These are phyloP conservation scores for Crotalus horridus DNA, from an alignment of 2,113 vertebrate species.

Conservation along the genomic window DNA sequence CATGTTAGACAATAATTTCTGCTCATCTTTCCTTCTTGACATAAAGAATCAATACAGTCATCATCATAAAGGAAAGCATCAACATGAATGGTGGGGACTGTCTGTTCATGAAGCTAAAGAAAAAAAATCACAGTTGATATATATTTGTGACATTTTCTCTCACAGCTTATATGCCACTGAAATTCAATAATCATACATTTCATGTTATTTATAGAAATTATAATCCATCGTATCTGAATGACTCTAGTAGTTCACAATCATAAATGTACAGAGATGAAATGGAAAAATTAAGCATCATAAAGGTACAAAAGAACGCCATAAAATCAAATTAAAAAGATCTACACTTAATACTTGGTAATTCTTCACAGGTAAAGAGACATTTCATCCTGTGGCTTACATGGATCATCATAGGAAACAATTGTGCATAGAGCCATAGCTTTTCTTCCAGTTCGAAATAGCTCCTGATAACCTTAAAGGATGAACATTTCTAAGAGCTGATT, in stretches of 20 bases:
- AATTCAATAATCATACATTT: neutral
- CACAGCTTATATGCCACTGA: neutral
- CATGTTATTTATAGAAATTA: neutral
- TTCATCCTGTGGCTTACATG: neutral
- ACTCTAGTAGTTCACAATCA: neutral
- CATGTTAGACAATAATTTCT: constrained; percentile 84
- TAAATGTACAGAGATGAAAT: neutral
- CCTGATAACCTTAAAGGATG: neutral
- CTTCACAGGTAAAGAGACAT: neutral
- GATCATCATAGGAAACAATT: neutral
- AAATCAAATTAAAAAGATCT: neutral
- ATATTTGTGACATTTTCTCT: neutral
- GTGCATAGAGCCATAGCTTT: neutral
- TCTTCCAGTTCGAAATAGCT: neutral
- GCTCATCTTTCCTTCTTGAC: constrained; percentile 86
- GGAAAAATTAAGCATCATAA: neutral
- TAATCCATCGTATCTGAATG: neutral
- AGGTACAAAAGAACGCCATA: neutral
- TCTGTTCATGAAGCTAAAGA: constrained; percentile 76
- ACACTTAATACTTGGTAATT: neutral
- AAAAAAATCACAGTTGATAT: constrained; percentile 6
- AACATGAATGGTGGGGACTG: constrained; percentile 79
- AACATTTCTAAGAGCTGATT: neutral
- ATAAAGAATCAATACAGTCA: constrained; percentile 83
- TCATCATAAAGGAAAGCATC: constrained; percentile 93